Conservation (phyloP, 2,113 vertebrate genomes). For the Saiga tatarica region DNA sequence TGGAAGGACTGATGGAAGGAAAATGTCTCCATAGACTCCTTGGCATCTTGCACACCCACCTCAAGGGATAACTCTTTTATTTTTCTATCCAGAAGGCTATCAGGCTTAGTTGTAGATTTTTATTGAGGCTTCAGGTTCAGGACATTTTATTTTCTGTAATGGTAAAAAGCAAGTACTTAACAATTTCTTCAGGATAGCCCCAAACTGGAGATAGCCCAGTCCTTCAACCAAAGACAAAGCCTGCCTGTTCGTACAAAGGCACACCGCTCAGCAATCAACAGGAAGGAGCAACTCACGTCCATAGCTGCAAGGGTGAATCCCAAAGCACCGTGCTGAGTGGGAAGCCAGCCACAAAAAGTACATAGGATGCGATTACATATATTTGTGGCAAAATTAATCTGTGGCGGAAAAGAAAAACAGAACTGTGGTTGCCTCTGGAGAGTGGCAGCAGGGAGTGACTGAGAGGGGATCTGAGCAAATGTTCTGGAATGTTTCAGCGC, state of each 20-base stretch:
- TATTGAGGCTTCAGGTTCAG: background rate
- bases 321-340: background rate
- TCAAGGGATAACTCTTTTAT: background rate
- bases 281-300: background rate
- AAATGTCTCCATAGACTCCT: background rate
- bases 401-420: background rate
- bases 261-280: background rate
- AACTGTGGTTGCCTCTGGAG: background rate
- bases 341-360: background rate
- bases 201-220: background rate
- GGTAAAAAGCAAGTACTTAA: conserved; percentile 21
- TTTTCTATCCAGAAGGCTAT: background rate
- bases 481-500: background rate
- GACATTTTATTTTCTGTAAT: conserved; percentile 44
- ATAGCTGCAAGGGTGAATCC: background rate
- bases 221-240: background rate
- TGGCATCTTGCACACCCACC: background rate
- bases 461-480: background rate
- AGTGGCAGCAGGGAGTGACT: background rate
- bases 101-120: conserved; percentile 18
- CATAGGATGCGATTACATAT: background rate
- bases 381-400: background rate
- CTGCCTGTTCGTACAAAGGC: background rate
- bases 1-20: background rate
- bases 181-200: background rate